Conservation (phyloP, 2,797 vertebrate species). For the Myotis daubentonii region DNA sequence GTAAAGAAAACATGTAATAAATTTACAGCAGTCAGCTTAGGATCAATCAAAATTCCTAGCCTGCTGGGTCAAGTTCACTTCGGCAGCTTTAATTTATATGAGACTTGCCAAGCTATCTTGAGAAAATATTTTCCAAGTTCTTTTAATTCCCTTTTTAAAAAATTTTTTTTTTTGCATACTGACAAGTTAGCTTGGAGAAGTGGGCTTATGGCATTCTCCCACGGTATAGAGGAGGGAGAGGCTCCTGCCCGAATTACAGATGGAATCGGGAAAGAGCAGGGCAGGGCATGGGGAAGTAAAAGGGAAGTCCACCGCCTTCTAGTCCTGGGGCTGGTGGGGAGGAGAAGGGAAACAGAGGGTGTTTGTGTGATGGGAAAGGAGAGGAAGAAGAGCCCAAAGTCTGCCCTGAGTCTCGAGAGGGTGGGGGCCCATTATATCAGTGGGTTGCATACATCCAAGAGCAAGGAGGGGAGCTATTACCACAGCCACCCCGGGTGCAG, state of each 20-base stretch:
- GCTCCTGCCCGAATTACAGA: background rate
- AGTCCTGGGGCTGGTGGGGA: background rate
- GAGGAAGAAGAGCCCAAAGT: background rate
- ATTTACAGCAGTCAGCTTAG: background rate
- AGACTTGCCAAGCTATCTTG: slow-evolving; percentile 5
- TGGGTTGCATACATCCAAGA: background rate
- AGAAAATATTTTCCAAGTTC: slow-evolving; percentile 57
- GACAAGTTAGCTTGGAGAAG: background rate
- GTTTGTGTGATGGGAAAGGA: background rate
- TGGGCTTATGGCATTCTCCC: background rate
- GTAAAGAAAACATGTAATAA: background rate
- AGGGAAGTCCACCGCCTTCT: background rate
- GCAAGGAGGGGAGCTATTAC: background rate
- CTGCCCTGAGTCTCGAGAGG: background rate
- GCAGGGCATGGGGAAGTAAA: background rate
- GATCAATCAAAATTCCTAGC: slow-evolving; percentile 28
- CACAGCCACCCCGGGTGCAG: too few relatives aligned
- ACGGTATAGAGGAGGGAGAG: background rate
- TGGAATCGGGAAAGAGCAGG: background rate
- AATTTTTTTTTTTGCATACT: slow-evolving; percentile 9
- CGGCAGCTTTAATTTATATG: slow-evolving; percentile 27
- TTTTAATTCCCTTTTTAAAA: background rate
- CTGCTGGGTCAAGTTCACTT: background rate
- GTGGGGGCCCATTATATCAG: background rate
- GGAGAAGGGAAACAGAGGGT: background rate